These are phyloP conservation scores for Lingula anatina DNA, from an alignment of 2,888 invertebrate genomes.

Conservation along the genomic window DNA sequence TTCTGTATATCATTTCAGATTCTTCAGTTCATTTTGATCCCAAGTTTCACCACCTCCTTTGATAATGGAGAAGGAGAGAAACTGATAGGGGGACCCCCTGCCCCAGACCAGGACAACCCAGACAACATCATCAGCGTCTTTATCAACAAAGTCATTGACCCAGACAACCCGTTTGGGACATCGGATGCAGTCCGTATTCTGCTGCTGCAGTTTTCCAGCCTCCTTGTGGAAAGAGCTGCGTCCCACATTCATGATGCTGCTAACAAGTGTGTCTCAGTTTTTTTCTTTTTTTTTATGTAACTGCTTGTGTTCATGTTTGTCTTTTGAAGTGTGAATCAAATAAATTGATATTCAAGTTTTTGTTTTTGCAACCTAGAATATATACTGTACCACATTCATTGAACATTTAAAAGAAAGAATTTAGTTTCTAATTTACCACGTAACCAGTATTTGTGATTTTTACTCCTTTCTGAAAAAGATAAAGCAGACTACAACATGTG, in stretches of 20 bases:
- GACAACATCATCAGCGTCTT: slow-evolving; percentile 93
- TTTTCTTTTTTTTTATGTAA: no score
- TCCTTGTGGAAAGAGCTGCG: slow-evolving; percentile 91
- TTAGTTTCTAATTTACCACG: no score
- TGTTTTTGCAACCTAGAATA: no score
- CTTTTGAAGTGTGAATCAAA: no score
- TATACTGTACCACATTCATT: no score
- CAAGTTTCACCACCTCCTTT: slow-evolving; percentile 89
- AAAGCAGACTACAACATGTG: no score
- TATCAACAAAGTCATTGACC: slow-evolving; percentile 80
- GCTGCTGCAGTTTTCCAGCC: slow-evolving; percentile 87
- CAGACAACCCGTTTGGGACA: slow-evolving; percentile 80
- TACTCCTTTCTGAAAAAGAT: no score
- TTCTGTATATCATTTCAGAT: slow-evolving; percentile 54
- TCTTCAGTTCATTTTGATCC: slow-evolving; percentile 86
- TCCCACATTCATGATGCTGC: slow-evolving; percentile 95
- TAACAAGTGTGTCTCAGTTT: slow-evolving; percentile 70
- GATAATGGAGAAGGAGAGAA: slow-evolving; percentile 85
- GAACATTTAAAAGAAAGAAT: no score
- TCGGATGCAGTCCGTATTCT: slow-evolving; percentile 94
- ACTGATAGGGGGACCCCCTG: slow-evolving; percentile 57
- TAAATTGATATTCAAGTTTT: no score
- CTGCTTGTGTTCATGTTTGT: no score
- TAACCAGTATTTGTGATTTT: no score
- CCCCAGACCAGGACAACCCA: slow-evolving; percentile 75